A percentile compares a stretch with the other conserved stretches of the same genome.
These are phyloP conservation scores for Odontothrips loti DNA, from an alignment of 2,888 invertebrate genomes.

Conservation along the genomic window DNA sequence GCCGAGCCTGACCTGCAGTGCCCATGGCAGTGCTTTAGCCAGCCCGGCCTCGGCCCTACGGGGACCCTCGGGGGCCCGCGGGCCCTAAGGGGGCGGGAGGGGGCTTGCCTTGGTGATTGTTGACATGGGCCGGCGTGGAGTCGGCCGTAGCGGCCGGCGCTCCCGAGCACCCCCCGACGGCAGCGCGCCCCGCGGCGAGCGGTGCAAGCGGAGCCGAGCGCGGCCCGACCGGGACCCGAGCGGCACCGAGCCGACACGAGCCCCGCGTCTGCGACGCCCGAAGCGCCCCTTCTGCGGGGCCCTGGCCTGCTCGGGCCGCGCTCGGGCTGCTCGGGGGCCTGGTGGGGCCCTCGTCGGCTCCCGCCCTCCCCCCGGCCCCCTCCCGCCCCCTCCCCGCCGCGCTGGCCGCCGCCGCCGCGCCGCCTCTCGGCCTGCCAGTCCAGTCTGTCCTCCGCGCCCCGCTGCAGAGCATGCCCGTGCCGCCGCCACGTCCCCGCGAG, in stretches of 20 bases:
- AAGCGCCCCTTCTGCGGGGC: neutral
- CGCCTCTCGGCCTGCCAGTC: neutral
- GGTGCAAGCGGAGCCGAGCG: neutral
- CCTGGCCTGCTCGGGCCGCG: neutral
- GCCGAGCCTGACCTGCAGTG: neutral
- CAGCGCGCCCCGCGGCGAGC: slow-evolving; percentile 8
- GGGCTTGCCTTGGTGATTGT: neutral
- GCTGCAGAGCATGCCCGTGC: neutral
- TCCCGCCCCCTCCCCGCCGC: neutral
- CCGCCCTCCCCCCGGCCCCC: neutral
- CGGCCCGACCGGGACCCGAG: neutral
- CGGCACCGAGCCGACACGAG: neutral
- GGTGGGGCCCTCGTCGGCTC: neutral
- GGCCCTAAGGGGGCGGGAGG: neutral
- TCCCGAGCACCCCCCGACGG: slow-evolving; percentile 9
- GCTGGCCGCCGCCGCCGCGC: neutral
- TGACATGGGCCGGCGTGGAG: neutral
- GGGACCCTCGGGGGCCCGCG: no score
- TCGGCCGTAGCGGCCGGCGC: slow-evolving; percentile 20
- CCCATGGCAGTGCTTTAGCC: neutral
- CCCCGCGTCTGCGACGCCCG: neutral
- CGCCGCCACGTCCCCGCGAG: neutral
- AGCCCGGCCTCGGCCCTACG: neutral
- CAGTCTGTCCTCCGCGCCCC: neutral
- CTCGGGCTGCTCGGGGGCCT: neutral